A percentile compares a stretch with the other conserved stretches of the same genome.
Evolutionary conservation across 1,140 invertebrate genomes (phyloP).

Genomic region (Heliothis virescens): DNA sequence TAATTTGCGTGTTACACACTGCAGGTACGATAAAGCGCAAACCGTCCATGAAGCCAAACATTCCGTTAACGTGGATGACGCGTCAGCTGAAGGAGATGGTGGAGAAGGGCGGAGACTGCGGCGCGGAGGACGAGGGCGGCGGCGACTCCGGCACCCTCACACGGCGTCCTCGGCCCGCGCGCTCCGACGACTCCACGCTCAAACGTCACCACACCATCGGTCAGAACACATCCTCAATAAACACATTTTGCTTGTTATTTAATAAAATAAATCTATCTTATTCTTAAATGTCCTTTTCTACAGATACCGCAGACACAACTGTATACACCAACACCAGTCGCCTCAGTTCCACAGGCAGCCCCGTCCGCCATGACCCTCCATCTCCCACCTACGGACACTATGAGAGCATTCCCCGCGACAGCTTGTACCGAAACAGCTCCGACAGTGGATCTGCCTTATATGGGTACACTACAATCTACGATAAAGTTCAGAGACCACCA

Average conservation of each 20-base stretch:
- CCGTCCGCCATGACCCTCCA: constrained; percentile 51
- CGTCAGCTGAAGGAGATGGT: constrained; percentile 94
- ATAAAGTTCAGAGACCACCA: constrained; percentile 62
- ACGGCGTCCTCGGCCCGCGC: constrained; percentile 58
- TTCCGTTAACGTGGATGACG: constrained; percentile 96
- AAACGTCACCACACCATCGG: constrained; percentile 70
- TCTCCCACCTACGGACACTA: constrained; percentile 69
- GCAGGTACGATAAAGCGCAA: constrained; percentile 94
- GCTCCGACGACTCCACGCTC: constrained; percentile 76
- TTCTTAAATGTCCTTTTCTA: constrained; percentile 33
- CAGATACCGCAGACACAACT: constrained; percentile 66
- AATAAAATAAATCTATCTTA: too few species aligned
- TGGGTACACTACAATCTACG: constrained; percentile 73
- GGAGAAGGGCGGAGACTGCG: constrained; percentile 84
- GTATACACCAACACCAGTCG: constrained; percentile 62
- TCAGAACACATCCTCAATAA: constrained; percentile 34
- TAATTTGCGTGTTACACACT: constrained; percentile 18
- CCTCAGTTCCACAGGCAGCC: constrained; percentile 56
- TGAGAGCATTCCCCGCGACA: constrained; percentile 67
- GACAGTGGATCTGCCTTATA: constrained; percentile 71
- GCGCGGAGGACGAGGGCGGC: constrained; percentile 82
- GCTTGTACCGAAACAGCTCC: constrained; percentile 62
- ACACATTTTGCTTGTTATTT: background rate
- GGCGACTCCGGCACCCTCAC: constrained; percentile 89
- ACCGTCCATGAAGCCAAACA: constrained; percentile 95